These are phyloP conservation scores for Ormia ochracea DNA, from an alignment of 2,888 invertebrate species.

Conservation along the genomic window DNA sequence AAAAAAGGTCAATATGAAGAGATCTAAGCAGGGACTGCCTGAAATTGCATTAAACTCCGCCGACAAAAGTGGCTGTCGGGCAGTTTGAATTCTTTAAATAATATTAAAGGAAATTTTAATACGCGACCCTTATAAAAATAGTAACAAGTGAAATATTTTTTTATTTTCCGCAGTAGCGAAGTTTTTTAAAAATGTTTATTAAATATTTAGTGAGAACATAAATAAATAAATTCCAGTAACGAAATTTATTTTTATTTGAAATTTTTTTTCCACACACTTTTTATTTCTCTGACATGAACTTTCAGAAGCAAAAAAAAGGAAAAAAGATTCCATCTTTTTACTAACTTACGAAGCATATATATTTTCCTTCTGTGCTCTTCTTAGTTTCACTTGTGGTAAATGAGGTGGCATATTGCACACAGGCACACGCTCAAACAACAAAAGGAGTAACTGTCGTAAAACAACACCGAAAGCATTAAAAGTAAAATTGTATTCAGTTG, in stretches of 20 bases:
- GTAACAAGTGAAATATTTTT: no score
- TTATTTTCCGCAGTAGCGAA: no score
- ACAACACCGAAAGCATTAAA: background rate
- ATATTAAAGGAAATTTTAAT: no score
- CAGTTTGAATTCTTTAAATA: no score
- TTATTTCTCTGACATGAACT: conserved; percentile 7
- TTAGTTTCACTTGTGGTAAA: conserved; percentile 28
- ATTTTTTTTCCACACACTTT: background rate
- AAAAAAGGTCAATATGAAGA: no score
- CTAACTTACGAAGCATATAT: conserved; percentile 39
- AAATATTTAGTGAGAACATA: no score
- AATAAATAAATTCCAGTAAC: background rate
- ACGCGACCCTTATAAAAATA: no score
- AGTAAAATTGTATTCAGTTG: conserved; percentile 6
- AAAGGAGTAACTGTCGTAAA: background rate
- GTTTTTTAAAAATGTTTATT: no score
- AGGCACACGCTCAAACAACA: background rate
- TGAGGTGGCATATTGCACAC: background rate
- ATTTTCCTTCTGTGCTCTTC: background rate
- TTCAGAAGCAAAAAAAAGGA: conserved; percentile 14
- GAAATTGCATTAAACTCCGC: no score
- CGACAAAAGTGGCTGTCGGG: no score
- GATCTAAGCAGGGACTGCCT: no score
- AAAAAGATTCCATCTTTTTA: conserved; percentile 21
- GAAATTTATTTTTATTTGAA: conserved; percentile 42